Base-by-base conservation (phyloP, 2,113 vertebrate species). In the Dromas ardeola region DNA sequence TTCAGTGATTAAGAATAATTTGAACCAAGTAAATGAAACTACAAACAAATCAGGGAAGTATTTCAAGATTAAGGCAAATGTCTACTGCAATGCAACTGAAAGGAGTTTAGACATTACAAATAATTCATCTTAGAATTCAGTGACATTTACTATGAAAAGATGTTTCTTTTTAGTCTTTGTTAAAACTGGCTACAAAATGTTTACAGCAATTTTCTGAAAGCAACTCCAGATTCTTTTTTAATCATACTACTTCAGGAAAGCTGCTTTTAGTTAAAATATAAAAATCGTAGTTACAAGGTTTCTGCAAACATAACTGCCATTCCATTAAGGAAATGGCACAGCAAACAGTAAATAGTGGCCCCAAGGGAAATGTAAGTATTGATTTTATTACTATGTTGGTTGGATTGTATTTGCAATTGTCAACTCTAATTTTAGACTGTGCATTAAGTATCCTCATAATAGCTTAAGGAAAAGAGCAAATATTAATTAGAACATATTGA, bases 221-320 rank as follows among this genome's bases (percentile, higher is more conserved):
- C 92, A 97, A 95, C 53, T 90, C 70, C 95, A 95, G 83, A 94
- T 94, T 96, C 91, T 94, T 95, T 95, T 95, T 97, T 95, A 97
- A 98, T 97, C 95, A 98, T 97, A 94, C 88, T 97, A 96, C 96
- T 98, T 98, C 96, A 97, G 98, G 92, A 98, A 98, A 98, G 96
- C 98, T 98, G 97, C 97, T 98, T 98, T 98, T 98, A 99, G 97
- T 98, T 98, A 98, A 98, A 98, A 98, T 97, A 98, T 97, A 98
- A 98, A 98, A 98, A 98, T 98, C 38, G 70, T 98, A 98, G 97
- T 98, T 98, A 98, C 98, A 98, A 98, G 98, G 89, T 97, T 98
- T 98, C 98, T 98, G 97, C 98, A 98, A 98, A 98, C 97, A 97
- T 98, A 98, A 98, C 98, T 98, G 98, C 98, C 97, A 98, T 98